Base-by-base conservation (phyloP, 92 coral and sea anemone genomes). In the Palythoa grandis region DNA sequence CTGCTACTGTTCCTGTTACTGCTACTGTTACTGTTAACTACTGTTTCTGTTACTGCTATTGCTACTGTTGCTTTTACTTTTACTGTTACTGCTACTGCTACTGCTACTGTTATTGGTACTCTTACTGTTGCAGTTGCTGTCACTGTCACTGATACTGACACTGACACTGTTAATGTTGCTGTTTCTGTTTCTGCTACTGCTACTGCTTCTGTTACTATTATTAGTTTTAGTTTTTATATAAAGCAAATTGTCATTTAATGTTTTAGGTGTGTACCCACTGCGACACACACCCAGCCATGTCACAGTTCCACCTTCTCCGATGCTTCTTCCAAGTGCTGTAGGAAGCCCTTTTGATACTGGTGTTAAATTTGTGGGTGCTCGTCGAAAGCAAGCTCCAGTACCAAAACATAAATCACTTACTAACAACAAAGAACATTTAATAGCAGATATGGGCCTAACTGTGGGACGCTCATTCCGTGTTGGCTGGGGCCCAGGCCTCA, bases 391-490 rank as follows among this genome's bases (percentile, higher is more conserved):
- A 67, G 93, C 93, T 11, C 79, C 93, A 54, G 98, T 97, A 48
- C 99, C 97, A 7, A 95, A 95, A 54, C 88, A 92, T 7, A 89
- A 87, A 17, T 97, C 99, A 37, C 82, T 97, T 15, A 87, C 90
- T 38, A 87, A 83, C 53, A 85, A 89, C 22, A 95, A 92, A 79
- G 97, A 97, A 82, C 75, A 97, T 79, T 91, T 90, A 25, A 71
- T 93, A 23, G 97, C 94, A 69, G 99, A 97, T 63, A 83, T 91
- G 13, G 99, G 99, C 17, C 92, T 97, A 77, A 89, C 94, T 47
- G 88, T 97, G 99, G 99, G 99, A 2, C 93, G 99, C 60, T 97
- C 99, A 58, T 97, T 97, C 80, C 99, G 99, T 86, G 99, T 97
- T 3, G 99, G 99, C 16, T 97, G 99, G 99, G 99, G 99, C 17